Evolutionary conservation across 2,113 vertebrate genomes (phyloP).

Genomic region (Semicossyphus pulcher): DNA sequence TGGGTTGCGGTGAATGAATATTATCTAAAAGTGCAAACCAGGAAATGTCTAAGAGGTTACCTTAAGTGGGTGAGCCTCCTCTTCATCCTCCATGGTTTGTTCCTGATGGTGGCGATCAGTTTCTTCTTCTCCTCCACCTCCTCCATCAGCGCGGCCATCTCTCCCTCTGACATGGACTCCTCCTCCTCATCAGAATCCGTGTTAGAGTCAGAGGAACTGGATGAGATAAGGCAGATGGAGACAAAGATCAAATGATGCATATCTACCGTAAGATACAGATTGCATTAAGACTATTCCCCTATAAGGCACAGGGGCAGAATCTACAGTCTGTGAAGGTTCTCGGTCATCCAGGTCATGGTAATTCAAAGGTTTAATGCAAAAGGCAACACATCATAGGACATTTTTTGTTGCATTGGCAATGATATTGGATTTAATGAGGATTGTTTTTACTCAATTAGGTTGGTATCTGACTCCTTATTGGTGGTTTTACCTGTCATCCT

Average conservation of each 20-base stretch:
- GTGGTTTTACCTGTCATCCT: conserved; percentile 76
- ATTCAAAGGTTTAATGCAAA: too few species aligned
- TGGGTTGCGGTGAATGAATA: not conserved
- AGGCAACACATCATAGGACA: too few species aligned
- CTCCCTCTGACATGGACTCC: conserved; percentile 93
- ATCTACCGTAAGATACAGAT: not conserved
- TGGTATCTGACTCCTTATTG: not conserved
- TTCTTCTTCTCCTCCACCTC: conserved; percentile 98
- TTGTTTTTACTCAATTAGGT: too few species aligned
- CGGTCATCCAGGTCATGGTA: too few species aligned
- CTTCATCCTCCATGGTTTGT: conserved; percentile 95
- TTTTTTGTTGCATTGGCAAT: too few species aligned
- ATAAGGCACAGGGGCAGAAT: too few species aligned
- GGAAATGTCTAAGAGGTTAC: conserved; percentile 71
- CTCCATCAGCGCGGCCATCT: conserved; percentile 89
- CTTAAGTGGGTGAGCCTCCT: conserved; percentile 88
- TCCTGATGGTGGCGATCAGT: conserved; percentile 92
- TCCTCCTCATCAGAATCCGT: conserved; percentile 82
- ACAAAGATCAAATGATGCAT: not conserved
- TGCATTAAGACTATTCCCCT: not conserved
- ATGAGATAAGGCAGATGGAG: not conserved
- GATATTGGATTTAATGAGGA: too few species aligned
- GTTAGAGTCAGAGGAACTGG: conserved; percentile 84
- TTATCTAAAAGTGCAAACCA: not conserved
- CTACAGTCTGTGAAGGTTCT: too few species aligned